Conservation (phyloP, 2,888 invertebrate genomes). For the Mythimna albipuncta region DNA sequence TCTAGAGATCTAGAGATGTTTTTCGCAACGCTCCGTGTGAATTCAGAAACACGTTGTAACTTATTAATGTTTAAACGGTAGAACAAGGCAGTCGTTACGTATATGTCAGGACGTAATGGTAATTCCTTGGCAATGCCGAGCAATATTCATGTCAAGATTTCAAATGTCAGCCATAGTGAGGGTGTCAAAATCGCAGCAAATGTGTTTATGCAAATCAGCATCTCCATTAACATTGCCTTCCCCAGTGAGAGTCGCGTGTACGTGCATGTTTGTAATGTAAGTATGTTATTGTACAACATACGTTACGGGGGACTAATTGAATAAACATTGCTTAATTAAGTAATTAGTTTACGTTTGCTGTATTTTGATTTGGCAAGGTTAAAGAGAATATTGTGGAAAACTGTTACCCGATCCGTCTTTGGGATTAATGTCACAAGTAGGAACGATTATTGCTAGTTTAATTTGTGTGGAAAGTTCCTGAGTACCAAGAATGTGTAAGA, state of each 20-base stretch:
- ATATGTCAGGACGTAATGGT: slow-evolving; percentile 72
- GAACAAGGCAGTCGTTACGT: slow-evolving; percentile 73
- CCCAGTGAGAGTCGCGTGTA: slow-evolving; percentile 70
- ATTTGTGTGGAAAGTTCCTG: neutral
- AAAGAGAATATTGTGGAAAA: slow-evolving; percentile 1
- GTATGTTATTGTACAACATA: slow-evolving; percentile 66
- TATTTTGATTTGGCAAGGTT: slow-evolving; percentile 47
- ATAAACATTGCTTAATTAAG: slow-evolving; percentile 55
- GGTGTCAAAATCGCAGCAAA: slow-evolving; percentile 88
- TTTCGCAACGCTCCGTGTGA: slow-evolving; percentile 40
- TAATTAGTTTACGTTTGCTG: slow-evolving; percentile 43
- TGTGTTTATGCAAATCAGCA: slow-evolving; percentile 89
- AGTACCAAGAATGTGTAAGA: neutral
- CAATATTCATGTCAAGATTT: slow-evolving; percentile 84
- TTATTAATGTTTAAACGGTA: slow-evolving; percentile 70
- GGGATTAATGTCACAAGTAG: slow-evolving; percentile 5
- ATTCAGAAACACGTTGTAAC: slow-evolving; percentile 50
- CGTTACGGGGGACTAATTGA: slow-evolving; percentile 50
- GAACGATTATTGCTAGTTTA: neutral
- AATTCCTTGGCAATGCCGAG: slow-evolving; percentile 72
- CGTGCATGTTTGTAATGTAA: slow-evolving; percentile 80
- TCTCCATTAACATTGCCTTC: slow-evolving; percentile 84
- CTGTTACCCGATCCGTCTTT: neutral
- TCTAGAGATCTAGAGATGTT: slow-evolving; percentile 24
- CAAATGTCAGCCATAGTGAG: slow-evolving; percentile 83